These are phyloP conservation scores for Listronotus bonariensis DNA, from an alignment of 1,140 invertebrate genomes.

Conservation along the genomic window DNA sequence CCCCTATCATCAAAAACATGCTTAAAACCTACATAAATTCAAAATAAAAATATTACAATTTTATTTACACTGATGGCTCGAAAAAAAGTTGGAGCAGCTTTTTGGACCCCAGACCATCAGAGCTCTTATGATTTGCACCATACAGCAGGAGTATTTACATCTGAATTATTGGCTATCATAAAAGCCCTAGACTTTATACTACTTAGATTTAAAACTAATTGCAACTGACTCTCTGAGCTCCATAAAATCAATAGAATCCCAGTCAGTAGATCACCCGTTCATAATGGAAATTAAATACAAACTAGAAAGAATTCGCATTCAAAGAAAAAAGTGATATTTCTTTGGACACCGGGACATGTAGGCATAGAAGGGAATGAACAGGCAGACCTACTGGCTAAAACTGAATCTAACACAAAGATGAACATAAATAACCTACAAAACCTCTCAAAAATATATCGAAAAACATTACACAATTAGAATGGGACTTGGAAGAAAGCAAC, in stretches of 20 bases:
- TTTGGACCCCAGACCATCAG: background rate
- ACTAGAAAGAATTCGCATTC: background rate
- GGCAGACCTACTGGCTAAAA: conserved; percentile 19
- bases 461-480: background rate
- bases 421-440: background rate
- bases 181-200: conserved; percentile 7
- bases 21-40: background rate
- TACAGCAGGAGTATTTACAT: conserved; percentile 4
- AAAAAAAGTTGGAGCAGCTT: conserved; percentile 15
- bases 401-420: background rate
- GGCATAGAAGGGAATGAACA: conserved; percentile 22
- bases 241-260: background rate
- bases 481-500: background rate
- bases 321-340: conserved; percentile 7
- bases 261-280: conserved; percentile 1
- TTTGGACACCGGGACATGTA: conserved; percentile 28
- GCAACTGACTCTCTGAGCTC: conserved; percentile 1
- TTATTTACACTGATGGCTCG: conserved; percentile 18
- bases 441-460: background rate
- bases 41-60: conserved; percentile 16
- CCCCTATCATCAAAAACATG: background rate
- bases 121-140: conserved; percentile 2
- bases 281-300: conserved; percentile 5
- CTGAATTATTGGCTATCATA: conserved; percentile 13
- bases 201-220: background rate